Evolutionary conservation across 92 coral and sea anemone genomes (phyloP).

Genomic region (Chrysogorgia sp.): DNA sequence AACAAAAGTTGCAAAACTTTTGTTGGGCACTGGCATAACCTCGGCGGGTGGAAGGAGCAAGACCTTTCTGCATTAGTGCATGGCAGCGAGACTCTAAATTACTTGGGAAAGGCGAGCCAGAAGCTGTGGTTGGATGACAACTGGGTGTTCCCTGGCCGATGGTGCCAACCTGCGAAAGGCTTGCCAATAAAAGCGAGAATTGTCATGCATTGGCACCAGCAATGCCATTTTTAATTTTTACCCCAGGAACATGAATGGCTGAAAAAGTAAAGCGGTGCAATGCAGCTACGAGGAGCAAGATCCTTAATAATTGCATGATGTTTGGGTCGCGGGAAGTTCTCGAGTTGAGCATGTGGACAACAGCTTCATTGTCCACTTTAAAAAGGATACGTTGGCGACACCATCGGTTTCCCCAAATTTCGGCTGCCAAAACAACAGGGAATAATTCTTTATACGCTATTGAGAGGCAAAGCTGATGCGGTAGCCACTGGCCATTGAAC

Average conservation of each 20-base stretch:
- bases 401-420: constrained; percentile 45
- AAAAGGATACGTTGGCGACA: constrained; percentile 22
- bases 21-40: constrained; percentile 43
- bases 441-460: constrained; percentile 57
- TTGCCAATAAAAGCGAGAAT: constrained; percentile 56
- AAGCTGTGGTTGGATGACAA: constrained; percentile 18
- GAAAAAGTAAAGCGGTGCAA: constrained; percentile 21
- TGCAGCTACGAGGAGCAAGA: constrained; percentile 37
- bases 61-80: constrained; percentile 34
- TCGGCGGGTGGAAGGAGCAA: constrained; percentile 42
- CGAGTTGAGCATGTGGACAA: constrained; percentile 36
- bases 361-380: constrained; percentile 53
- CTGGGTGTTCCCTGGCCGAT: constrained; percentile 20
- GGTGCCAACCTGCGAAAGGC: constrained; percentile 61
- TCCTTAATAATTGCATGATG: constrained; percentile 47
- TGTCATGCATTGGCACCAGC: constrained; percentile 63
- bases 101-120: constrained; percentile 25
- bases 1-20: constrained; percentile 20
- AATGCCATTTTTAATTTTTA: constrained; percentile 27
- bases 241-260: constrained; percentile 49
- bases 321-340: constrained; percentile 51
- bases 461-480: constrained; percentile 4
- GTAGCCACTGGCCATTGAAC: constrained; percentile 47
- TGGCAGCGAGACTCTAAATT: constrained; percentile 23
- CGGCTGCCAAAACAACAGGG: constrained; percentile 28